Evolutionary conservation across 2,888 invertebrate species (phyloP).

Genomic region (Schrankia costaestrigalis): DNA sequence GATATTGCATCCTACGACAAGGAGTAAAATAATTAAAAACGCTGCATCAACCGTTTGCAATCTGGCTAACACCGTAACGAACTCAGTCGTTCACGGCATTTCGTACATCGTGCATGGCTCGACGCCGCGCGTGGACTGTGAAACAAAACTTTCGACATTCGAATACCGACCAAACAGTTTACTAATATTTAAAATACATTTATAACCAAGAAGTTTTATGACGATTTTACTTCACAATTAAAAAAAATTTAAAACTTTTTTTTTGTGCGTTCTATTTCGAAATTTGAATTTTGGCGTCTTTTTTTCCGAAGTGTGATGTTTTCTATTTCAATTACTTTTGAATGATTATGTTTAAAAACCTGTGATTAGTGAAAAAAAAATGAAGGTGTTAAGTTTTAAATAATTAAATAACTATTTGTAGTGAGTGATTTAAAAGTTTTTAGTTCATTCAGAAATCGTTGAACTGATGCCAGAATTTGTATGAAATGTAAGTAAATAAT

Average conservation of each 20-base stretch:
- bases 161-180: too few species aligned
- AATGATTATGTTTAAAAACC: too few species aligned
- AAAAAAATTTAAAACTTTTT: too few species aligned
- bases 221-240: too few species aligned
- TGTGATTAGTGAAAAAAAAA: too few species aligned
- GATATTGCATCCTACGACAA: conserved; percentile 10
- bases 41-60: conserved; percentile 24
- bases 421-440: conserved; percentile 17
- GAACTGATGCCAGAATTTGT: conserved; percentile 28
- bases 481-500: conserved; percentile 30
- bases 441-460: conserved; percentile 36
- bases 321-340: too few species aligned
- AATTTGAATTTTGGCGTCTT: too few species aligned
- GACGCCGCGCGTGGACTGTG: conserved; percentile 7
- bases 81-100: conserved; percentile 25
- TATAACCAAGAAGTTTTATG: too few species aligned
- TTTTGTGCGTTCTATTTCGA: too few species aligned
- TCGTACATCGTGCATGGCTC: conserved; percentile 28
- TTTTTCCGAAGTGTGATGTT: too few species aligned
- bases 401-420: conserved; percentile 7
- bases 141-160: conserved; percentile 21
- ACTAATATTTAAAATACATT: too few species aligned
- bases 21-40: conserved; percentile 15
- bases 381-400: too few species aligned
- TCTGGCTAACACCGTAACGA: conserved; percentile 6